Percentiles rank a stretch among this genome's conserved stretches.
Evolutionary conservation across 2,113 vertebrate species (phyloP).

Genomic region (Calidris pygmaea): DNA sequence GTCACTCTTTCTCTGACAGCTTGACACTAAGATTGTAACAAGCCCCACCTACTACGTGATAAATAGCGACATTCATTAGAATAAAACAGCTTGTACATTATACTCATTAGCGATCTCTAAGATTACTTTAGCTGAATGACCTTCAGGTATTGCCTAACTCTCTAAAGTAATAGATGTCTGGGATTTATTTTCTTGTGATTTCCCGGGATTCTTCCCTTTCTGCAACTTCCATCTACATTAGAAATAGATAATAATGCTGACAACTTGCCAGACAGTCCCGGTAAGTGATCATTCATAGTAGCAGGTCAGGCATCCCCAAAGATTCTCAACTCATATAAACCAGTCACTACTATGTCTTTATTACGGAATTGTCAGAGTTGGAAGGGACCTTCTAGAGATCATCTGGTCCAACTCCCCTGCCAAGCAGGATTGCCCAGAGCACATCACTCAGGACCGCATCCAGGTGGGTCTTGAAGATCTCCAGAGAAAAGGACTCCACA

Average conservation of each 20-base stretch:
- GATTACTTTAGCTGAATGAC: constrained; percentile 5
- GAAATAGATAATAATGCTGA: not conserved
- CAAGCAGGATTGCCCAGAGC: too few relatives aligned
- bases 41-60: not conserved
- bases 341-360: not conserved
- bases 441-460: too few relatives aligned
- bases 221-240: not conserved
- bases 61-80: not conserved
- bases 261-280: not conserved
- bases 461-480: too few relatives aligned
- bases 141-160: not conserved
- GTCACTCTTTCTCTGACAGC: constrained; percentile 10
- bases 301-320: not conserved
- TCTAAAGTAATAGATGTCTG: not conserved
- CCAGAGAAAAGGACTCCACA: too few relatives aligned
- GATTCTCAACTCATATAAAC: not conserved
- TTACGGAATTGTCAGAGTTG: too few relatives aligned
- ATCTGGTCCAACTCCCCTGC: too few relatives aligned
- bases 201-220: not conserved
- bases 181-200: not conserved
- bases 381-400: too few relatives aligned
- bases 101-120: not conserved
- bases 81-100: not conserved
- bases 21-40: constrained; percentile 10
- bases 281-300: not conserved